A percentile compares a stretch with the other conserved stretches of the same genome.
Conservation (phyloP, 1,140 invertebrate species). For the Drosophila chauvacae region DNA sequence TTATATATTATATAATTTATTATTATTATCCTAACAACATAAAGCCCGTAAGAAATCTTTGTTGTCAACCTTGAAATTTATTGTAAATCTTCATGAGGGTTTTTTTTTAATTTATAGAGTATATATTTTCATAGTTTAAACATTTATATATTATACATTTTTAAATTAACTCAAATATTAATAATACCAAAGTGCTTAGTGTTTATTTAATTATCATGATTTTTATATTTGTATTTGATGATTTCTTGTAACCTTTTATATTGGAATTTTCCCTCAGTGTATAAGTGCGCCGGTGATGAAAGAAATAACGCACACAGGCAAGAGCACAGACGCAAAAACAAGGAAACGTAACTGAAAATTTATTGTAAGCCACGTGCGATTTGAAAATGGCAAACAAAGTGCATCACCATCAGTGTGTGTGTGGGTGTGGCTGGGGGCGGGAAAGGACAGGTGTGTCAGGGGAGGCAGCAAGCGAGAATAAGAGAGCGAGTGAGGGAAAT, state of each 20-base stretch:
- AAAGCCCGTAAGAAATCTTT: no score
- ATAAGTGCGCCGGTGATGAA: slow-evolving; percentile 27
- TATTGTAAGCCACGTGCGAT: slow-evolving; percentile 71
- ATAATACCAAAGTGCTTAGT: no score
- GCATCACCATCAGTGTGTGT: slow-evolving; percentile 17
- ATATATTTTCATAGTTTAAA: no score
- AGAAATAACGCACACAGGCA: slow-evolving; percentile 22
- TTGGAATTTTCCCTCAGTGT: background rate
- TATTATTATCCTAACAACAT: no score
- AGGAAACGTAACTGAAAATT: slow-evolving; percentile 63
- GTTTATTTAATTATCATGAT: no score
- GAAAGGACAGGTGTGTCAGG: slow-evolving; percentile 8
- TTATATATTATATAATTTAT: no score
- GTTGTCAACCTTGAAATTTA: no score
- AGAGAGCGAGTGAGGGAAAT: background rate
- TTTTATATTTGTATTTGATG: no score
- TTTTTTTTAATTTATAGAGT: no score
- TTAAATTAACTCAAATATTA: no score
- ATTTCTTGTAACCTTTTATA: fast-evolving
- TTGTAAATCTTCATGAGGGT: no score
- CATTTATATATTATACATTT: no score
- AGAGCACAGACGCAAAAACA: slow-evolving; percentile 27
- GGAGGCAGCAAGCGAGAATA: background rate
- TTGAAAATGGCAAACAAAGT: slow-evolving; percentile 68
- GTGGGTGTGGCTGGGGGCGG: background rate